phyloP scores from a whole-genome alignment of 2,888 invertebrate genomes.

The Sacculina carcini region DNA sequence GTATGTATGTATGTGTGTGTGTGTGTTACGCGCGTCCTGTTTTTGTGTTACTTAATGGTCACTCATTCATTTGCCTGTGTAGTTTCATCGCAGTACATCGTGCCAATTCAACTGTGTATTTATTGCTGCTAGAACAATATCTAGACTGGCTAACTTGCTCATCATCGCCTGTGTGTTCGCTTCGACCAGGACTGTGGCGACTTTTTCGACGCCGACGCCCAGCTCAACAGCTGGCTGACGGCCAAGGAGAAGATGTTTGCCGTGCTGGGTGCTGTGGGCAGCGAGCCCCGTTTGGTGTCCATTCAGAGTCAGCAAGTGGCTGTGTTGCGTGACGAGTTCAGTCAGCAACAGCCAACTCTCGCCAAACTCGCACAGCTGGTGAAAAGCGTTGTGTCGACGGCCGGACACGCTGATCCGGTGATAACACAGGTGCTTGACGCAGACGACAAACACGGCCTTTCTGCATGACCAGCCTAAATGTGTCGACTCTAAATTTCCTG shows the following conservation, averaged over 20 bases:
- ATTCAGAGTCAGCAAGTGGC: constrained; percentile 83
- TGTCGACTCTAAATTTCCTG: no score
- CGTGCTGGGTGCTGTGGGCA: constrained; percentile 80
- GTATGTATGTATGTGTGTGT: no score
- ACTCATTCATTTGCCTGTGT: no score
- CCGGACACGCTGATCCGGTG: constrained; percentile 51
- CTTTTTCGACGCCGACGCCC: constrained; percentile 67
- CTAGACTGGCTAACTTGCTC: no score
- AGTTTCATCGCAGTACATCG: no score
- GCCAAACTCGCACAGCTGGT: constrained; percentile 23
- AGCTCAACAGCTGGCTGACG: constrained; percentile 55
- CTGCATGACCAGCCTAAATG: constrained; percentile 4
- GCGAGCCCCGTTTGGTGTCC: constrained; percentile 81
- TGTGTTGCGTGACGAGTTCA: constrained; percentile 80
- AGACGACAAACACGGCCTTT: constrained; percentile 17
- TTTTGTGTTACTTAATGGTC: no score
- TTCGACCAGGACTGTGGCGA: constrained; percentile 70
- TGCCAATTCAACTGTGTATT: no score
- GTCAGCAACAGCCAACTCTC: constrained; percentile 68
- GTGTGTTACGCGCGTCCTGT: no score
- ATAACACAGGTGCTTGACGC: constrained; percentile 34
- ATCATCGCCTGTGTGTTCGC: constrained; percentile 26
- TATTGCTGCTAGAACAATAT: no score
- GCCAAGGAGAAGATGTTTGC: constrained; percentile 88
- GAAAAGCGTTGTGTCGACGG: no score